Base-by-base conservation (phyloP, 2,888 invertebrate genomes). In the Azorinus chamasolen region DNA sequence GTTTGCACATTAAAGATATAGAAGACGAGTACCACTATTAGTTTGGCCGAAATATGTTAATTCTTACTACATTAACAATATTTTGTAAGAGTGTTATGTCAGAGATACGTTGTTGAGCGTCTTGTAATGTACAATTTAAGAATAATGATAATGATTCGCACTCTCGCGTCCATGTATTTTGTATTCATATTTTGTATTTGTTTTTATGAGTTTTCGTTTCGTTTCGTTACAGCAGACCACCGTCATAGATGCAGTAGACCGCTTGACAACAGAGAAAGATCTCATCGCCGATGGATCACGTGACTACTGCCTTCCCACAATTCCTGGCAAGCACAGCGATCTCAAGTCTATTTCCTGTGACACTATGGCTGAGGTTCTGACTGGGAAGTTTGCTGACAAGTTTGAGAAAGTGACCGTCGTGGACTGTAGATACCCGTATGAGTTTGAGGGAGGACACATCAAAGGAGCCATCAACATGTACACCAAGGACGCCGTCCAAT, bases 291-390 rank as follows among this genome's bases (percentile, higher is more conserved):
- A 78, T 25, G 78, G 78, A 45, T 73, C 78, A 68, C 72, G 73
- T 64, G 55, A 59, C 43, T 73, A 85, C 79, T 77, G 73, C 25
- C 79, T 91, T 61, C 91, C 91, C 16, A 82, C 85, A 37, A 75
- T 87, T 48, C 54, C 64, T 14, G 86, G 87, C 24, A 87, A 87
- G 50, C 87, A 90, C 54, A 76, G 81, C 39, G 91, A 91, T 66
- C 82, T 91, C 57, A 89, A 89, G 65, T 80, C 83, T 41, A 89
- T 91, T 73, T 81, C 87, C 16, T 68, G 86, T 5, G 80, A 85
- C 1, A 91, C 62, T 27, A 61, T 72, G 73, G 53, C 69, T 8
- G 69, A 72, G 10, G 64, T 73, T 48, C 39, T 73, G 16, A 25
- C 37, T 20, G 78, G 78, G 18, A 57, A 63, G 16, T 78, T 61